Percentiles rank a stretch among this genome's conserved stretches.
These are phyloP conservation scores for Prionace glauca DNA, from an alignment of 2,797 vertebrate species.

Conservation along the genomic window DNA sequence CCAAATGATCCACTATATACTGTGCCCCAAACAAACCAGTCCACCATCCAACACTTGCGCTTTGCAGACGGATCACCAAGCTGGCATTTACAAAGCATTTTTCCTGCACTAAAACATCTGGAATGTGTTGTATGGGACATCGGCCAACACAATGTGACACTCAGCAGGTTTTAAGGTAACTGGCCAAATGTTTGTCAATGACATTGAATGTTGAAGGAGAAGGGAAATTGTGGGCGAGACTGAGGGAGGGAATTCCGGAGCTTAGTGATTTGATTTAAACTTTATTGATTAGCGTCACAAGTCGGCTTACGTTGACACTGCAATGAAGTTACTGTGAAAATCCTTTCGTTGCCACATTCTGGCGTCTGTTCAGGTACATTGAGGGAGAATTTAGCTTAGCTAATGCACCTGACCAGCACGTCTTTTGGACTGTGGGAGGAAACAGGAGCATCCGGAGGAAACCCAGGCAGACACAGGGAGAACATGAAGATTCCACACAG, in stretches of 20 bases:
- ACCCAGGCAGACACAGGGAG: no score
- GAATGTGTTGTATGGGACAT: not conserved
- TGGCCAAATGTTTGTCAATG: not conserved
- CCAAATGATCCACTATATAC: no score
- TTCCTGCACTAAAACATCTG: not conserved
- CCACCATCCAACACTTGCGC: not conserved
- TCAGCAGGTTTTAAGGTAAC: not conserved
- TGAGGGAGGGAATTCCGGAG: not conserved
- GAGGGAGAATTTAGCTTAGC: no score
- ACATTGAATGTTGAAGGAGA: not conserved
- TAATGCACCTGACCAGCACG: no score
- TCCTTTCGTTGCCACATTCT: no score
- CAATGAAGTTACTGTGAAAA: no score
- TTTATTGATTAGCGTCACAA: no score
- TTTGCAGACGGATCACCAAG: not conserved
- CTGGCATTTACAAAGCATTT: not conserved
- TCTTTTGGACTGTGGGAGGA: no score
- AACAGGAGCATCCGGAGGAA: no score
- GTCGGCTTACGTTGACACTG: no score
- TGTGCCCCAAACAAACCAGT: not conserved
- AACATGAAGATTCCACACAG: no score
- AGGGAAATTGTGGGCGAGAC: not conserved
- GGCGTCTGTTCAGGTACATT: no score
- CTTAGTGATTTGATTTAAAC: not conserved
- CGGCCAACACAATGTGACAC: not conserved